Percentiles rank a stretch among this genome's conserved stretches.
phyloP scores from a whole-genome alignment of 2,888 invertebrate species.

The Anodontia alba region DNA sequence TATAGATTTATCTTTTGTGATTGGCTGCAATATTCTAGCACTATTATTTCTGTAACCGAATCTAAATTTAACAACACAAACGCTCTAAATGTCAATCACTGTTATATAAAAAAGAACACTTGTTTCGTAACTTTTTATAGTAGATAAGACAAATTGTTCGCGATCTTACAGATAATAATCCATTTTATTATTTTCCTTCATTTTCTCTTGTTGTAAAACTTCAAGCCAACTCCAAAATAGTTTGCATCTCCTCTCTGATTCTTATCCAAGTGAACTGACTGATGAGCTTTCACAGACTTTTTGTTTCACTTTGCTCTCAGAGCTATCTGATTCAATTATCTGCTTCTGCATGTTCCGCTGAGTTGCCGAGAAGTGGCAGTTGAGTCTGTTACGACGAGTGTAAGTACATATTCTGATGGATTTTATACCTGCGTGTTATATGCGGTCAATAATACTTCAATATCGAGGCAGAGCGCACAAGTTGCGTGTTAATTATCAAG shows the following conservation, averaged over 20 bases:
- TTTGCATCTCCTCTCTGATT: neutral
- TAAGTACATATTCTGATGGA: neutral
- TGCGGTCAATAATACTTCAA: no score
- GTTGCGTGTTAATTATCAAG: no score
- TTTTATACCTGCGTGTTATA: neutral
- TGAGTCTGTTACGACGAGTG: neutral
- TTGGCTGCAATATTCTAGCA: neutral
- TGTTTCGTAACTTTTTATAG: neutral
- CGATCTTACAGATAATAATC: neutral
- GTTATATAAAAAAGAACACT: neutral
- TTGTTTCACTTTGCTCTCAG: neutral
- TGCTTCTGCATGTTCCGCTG: slow-evolving; percentile 5
- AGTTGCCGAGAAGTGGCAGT: slow-evolving; percentile 8
- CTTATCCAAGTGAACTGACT: neutral
- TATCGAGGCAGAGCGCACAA: no score
- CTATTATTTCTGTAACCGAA: neutral
- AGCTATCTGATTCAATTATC: slow-evolving; percentile 10
- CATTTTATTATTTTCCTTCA: neutral
- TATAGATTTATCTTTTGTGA: no score
- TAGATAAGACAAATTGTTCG: slow-evolving; percentile 14
- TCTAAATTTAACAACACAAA: neutral
- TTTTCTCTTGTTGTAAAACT: neutral
- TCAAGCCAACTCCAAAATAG: no score
- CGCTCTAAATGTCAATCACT: slow-evolving; percentile 5
- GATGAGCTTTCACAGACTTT: neutral